Evolutionary conservation across 2,113 vertebrate genomes (phyloP), one percentile per base, ranked within the genome.

Genomic region (Chlamydotis undulata): DNA sequence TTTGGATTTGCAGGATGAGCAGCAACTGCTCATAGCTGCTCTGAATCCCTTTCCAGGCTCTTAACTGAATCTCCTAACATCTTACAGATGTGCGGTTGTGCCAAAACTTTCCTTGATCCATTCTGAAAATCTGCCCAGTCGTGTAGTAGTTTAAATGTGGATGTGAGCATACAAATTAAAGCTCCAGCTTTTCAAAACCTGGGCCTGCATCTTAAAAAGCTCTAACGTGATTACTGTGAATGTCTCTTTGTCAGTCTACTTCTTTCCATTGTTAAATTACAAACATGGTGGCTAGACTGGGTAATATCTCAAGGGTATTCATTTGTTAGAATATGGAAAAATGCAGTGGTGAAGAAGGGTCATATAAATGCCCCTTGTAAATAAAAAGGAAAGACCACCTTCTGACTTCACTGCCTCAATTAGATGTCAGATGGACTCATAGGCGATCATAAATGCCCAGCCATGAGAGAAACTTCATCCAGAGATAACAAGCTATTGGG

Each of bases 71-170:
- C 70, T 82, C 14, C 6, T 4, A 21, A 7, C 25, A 26, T 45
- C 56, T 76, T 87, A 52, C n/a, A 63, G 43, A 70, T 43, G 13
- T 69, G 29, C 24, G 84, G 24, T 45, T 87, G 24, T 45, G 59
- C 78, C 63, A 85, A 69, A 59, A 56, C 25, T 76, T 73, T 33
- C 25, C 45, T 93, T 83, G 57, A 45, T 90, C 28, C 8, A 0
- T 87, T 91, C 68, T 93, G 82, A 96, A 95, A 94, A 90, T 85
- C 82, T 77, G 17, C 31, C 50, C 21, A 43, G 35, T 88, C 65
- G 12, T 69, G 35, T 69, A 76, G 70, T 35, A 60, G 24, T 68
- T 89, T 52, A 78, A 80, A 37, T 47, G 47, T 76, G 52, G n/a
- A 47, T 83, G 50, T 76, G 53, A 75, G 24, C 41, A 28, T 23